Percentiles rank a stretch among this genome's conserved stretches.
phyloP scores from a whole-genome alignment of 2,113 vertebrate genomes.

The Anser brachyrhynchus region DNA sequence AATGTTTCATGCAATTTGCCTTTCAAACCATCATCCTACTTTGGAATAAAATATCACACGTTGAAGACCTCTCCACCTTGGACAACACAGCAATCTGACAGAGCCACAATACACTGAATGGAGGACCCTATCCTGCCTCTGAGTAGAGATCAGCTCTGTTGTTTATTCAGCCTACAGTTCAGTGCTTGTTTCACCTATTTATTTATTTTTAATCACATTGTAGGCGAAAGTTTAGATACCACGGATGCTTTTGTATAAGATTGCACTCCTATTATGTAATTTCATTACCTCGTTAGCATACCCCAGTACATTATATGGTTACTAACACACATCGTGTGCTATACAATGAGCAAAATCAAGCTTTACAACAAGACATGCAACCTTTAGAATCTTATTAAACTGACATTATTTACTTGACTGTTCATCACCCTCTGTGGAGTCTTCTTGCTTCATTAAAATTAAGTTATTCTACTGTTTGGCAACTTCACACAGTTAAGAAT shows the following conservation, averaged over 20 bases:
- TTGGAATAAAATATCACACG: neutral
- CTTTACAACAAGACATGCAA: neutral
- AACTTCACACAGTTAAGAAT: neutral
- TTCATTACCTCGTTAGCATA: neutral
- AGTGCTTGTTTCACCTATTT: neutral
- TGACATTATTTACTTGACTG: conserved; percentile 2
- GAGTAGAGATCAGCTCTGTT: neutral
- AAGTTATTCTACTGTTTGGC: neutral
- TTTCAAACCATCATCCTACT: neutral
- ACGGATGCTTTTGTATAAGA: neutral
- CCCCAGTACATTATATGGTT: neutral
- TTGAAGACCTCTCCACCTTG: neutral
- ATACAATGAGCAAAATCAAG: neutral
- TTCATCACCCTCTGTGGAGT: neutral
- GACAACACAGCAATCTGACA: neutral
- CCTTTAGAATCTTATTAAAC: conserved; percentile 9
- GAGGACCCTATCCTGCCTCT: neutral
- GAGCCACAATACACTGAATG: neutral
- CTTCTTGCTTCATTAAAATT: conserved; percentile 28
- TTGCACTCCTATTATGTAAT: neutral
- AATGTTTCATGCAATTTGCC: neutral
- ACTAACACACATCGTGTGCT: neutral
- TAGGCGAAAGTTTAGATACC: neutral
- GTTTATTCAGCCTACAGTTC: neutral
- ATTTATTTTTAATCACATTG: neutral